Base-by-base conservation (phyloP, 2,888 invertebrate species). In the Spodoptera exigua region DNA sequence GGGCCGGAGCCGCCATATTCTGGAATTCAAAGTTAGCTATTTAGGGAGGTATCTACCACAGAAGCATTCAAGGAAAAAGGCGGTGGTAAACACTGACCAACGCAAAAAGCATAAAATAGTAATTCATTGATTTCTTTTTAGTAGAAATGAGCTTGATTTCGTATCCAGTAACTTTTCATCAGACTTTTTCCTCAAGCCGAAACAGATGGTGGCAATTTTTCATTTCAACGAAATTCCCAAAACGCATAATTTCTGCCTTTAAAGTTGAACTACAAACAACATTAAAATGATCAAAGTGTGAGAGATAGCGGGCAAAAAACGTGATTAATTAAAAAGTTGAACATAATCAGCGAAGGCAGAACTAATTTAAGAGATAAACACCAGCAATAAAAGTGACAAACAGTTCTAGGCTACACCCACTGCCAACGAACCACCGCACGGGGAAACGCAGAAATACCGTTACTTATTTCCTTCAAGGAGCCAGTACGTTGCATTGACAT, bases 321-420 rank as follows among this genome's bases (percentile, higher is more conserved):
- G 63, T 44, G 64, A 74, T 74, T 74, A 69, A 74, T 64, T 64
- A 58, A 55, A 74, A 79, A 74, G 69, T 79, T 72, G 57, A 53
- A 67, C 69, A 67, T 79, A 74, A 79, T 74, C 75, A 70, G 64
- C 44, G 64, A 47, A 43, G 55, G 63, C 49, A 47, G 64, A 74
- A 74, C 72, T 74, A 72, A 74, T 78, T 77, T 74, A 68, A 46
- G 72, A 77, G 78, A 79, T 79, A 71, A 78, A 78, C 66, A 73
- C 60, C 45, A 54, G 75, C 63, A 71, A 77, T 77, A 70, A 74
- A 71, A 69, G 71, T 67, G 66, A 79, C 69, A 74, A 69, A 79
- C 69, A 60, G 69, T 70, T 34, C 57, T 48, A 39, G 40, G 56
- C 46, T 27, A 51, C 60, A 57, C 62, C 59, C 56, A 41, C 54